Base-by-base conservation (phyloP, 2,797 vertebrate genomes). In the Aphelocoma californica region DNA sequence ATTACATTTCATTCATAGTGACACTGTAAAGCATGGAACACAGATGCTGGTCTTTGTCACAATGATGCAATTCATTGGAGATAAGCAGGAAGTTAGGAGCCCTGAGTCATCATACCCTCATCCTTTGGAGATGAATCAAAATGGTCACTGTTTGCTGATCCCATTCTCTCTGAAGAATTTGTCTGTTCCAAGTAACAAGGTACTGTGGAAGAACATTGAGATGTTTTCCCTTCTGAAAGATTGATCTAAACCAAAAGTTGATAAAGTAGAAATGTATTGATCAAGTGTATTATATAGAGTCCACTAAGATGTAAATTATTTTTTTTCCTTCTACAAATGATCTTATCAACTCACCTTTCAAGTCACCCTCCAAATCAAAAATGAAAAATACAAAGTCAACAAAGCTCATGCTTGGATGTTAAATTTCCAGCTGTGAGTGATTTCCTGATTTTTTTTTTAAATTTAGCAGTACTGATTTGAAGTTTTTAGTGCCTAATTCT, bases 401-500 rank as follows among this genome's bases (percentile, higher is more conserved):
- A 75, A 40, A 79, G 12, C 31, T 72, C 29, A 54, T 75, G 26
- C 10, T 12, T n/a, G 24, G 45, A 57, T 53, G 23, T 32, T 83
- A 50, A 69, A 71, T 90, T 95, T 24, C 73, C 36, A 45, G 1
- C 14, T 81, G 36, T 10, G 51, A 36, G 12, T 40, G 8, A 62
- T 83, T 84, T 81, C 31, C 25, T 56, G 26, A 29, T n/a, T 62
- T 40, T 84, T 58, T 60, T 19, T 64, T 72, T 32, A 29, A 67
- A 79, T 73, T 86, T 80, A 82, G 20, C 18, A 73, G 66, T 78
- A 56, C 23, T 50, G 7, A 44, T 88, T 71, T 90, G 31, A 81
- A 57, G 28, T 56, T 64, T 42, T 62, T 72, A 81, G 81, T 90
- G 80, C 81, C 92, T 96, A 67, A 85, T 77, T 89, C 48, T 92